Evolutionary conservation across 1,140 invertebrate species (phyloP), one percentile per base, ranked within the genome.

Genomic region (Ericerus pela): DNA sequence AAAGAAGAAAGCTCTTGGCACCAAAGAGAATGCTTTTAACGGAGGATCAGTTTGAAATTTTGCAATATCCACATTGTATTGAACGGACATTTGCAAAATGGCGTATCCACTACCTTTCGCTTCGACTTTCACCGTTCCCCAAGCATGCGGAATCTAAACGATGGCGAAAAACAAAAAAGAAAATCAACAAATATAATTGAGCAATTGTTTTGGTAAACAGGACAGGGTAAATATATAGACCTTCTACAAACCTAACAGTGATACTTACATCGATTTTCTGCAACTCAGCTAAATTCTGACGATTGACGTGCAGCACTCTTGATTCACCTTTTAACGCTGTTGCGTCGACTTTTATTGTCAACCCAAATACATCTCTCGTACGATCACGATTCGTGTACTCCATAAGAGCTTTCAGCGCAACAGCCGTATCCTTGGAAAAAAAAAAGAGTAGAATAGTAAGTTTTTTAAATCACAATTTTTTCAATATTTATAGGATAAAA

Each of bases 31-130:
- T 3, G 90, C 76, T 37, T 72, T 72, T 29, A 85, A 73, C 4
- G 90, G 88, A 18, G 91, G 89, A 58, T 79, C 70, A 1, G 87
- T 93, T 68, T 93, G 82, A 71, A 90, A 89, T 65, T 78, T 77
- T n/a, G 74, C 68, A 60, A 84, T 82, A 68, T 96, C 91, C 26
- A 96, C 89, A 72, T 95, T 93, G 68, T 95, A 94, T 65, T 91
- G 85, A n/a, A 93, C 88, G 43, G 85, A 83, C 79, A 96, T 82
- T 73, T 96, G 89, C 36, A 93, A 72, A 61, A 94, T 84, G 1
- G 91, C 91, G 67, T 86, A 87, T 20, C 93, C 93, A 16, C 87
- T 84, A 57, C 93, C 93, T 67, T 84, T 83, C 0, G 86, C 90
- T 64, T 87, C 79, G 1, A 95, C 82, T 68, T 88, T 87, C 1